Evolutionary conservation across 1,140 invertebrate species (phyloP).

Genomic region (Dermatophagoides farinae): DNA sequence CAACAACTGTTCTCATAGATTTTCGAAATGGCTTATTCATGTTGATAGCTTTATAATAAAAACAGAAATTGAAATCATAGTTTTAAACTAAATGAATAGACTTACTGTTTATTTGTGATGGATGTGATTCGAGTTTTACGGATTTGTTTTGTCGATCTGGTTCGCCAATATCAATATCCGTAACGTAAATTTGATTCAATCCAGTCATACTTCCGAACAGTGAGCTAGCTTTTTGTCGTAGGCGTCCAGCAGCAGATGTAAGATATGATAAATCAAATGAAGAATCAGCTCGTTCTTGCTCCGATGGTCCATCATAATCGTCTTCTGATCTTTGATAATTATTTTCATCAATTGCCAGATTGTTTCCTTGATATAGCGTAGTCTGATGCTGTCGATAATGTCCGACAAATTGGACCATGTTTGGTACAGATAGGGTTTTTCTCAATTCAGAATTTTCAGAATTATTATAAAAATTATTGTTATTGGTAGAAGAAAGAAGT

Average conservation of each 20-base stretch:
- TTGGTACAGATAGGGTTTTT: constrained; percentile 85
- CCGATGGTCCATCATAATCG: neutral
- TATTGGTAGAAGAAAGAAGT: neutral
- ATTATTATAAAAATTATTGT: neutral
- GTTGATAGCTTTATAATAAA: too few relatives aligned
- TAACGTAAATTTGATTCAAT: neutral
- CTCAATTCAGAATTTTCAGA: constrained; percentile 37
- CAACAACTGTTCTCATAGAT: neutral
- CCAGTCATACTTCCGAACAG: constrained; percentile 1
- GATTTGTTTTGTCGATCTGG: too few relatives aligned
- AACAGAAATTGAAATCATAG: too few relatives aligned
- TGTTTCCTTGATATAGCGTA: too few relatives aligned
- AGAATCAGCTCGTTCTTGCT: constrained; percentile 14
- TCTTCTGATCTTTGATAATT: neutral
- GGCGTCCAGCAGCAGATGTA: constrained; percentile 6
- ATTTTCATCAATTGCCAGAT: neutral
- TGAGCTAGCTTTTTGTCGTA: constrained; percentile 11
- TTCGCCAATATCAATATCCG: too few relatives aligned
- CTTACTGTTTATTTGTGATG: too few relatives aligned
- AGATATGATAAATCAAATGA: constrained; percentile 17
- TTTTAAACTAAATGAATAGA: too few relatives aligned
- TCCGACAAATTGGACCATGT: constrained; percentile 42
- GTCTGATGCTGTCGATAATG: neutral
- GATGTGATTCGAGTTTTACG: too few relatives aligned
- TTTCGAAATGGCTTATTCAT: too few relatives aligned